phyloP scores from a whole-genome alignment of 2,113 vertebrate species.

The Neolamprologus longior region DNA sequence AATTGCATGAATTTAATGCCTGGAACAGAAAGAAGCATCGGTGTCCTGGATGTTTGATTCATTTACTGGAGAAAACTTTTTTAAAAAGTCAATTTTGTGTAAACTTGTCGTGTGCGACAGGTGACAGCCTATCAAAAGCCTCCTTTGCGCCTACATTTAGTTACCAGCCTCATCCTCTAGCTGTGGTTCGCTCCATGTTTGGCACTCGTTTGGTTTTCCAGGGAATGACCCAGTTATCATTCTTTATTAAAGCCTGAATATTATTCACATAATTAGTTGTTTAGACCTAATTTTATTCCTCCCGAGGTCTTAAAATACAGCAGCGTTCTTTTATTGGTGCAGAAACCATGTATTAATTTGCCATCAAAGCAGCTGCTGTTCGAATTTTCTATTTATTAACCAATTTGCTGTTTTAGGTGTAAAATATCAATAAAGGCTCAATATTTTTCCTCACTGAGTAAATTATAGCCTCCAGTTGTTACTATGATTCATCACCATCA shows the following conservation, averaged over 20 bases:
- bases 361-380: background rate
- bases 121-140: background rate
- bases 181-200: background rate
- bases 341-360: background rate
- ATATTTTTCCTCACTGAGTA: background rate
- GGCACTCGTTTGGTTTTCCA: background rate
- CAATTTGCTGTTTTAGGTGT: background rate
- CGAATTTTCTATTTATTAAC: background rate
- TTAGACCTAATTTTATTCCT: background rate
- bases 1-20: background rate
- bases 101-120: background rate
- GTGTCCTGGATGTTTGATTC: fast-evolving
- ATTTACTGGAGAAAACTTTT: background rate
- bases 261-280: background rate
- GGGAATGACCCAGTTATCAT: background rate
- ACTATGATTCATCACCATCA: background rate
- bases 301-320: background rate
- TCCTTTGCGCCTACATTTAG: background rate
- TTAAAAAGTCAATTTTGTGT: background rate
- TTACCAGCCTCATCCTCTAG: background rate
- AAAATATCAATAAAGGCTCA: background rate
- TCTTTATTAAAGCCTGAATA: background rate
- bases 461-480: background rate
- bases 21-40: background rate
- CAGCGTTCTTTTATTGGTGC: background rate